A percentile compares a stretch with the other conserved stretches of the same genome.
These are phyloP conservation scores for Zosterops pallidus DNA, from an alignment of 2,113 vertebrate species.

Conservation along the genomic window DNA sequence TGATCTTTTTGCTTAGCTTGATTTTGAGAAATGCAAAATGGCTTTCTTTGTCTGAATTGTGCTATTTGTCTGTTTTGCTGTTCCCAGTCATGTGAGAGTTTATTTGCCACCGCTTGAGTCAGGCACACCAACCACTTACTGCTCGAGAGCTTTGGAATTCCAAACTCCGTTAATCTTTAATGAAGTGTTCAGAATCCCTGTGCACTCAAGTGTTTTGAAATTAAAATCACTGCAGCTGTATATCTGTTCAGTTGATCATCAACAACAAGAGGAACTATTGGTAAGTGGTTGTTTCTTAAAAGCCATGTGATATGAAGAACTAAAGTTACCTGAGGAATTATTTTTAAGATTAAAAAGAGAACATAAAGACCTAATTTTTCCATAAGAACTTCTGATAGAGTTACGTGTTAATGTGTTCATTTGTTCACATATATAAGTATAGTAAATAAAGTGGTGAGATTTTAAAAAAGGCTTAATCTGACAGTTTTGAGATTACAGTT, in stretches of 20 bases:
- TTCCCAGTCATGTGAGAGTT: slow-evolving; percentile 87
- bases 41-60: background rate
- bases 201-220: slow-evolving; percentile 79
- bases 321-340: background rate
- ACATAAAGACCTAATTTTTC: background rate
- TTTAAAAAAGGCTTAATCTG: background rate
- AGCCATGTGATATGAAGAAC: background rate
- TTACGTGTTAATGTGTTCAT: background rate
- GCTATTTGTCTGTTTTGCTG: background rate
- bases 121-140: slow-evolving; percentile 87
- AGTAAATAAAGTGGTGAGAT: background rate
- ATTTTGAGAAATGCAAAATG: background rate
- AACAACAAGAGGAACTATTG: slow-evolving; percentile 90
- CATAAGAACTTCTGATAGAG: background rate
- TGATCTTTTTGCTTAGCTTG: background rate
- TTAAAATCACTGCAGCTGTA: slow-evolving; percentile 87
- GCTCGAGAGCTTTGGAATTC: slow-evolving; percentile 89
- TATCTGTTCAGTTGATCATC: slow-evolving; percentile 84
- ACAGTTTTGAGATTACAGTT: background rate
- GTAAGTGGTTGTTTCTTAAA: slow-evolving; percentile 71
- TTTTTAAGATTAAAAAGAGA: background rate
- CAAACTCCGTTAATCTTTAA: slow-evolving; percentile 88
- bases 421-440: background rate
- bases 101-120: slow-evolving; percentile 87
- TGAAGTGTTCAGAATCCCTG: slow-evolving; percentile 90